Percentiles rank a stretch among this genome's conserved stretches.
Conservation (phyloP, 1,140 invertebrate species). For the Zaprionus camerounensis region DNA sequence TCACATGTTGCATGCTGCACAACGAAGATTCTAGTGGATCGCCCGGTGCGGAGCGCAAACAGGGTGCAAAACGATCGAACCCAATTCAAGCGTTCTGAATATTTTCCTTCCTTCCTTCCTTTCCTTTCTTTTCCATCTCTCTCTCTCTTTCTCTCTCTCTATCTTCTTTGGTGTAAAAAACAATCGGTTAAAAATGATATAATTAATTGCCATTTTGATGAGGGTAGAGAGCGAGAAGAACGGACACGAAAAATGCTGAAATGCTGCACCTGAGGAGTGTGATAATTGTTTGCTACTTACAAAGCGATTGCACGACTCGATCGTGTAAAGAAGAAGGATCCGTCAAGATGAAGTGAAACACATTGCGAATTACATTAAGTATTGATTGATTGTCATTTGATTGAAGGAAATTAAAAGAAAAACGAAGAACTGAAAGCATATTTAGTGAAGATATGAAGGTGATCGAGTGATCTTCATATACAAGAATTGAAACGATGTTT, state of each 20-base stretch:
- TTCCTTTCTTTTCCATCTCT: conserved; percentile 9
- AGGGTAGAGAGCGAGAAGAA: conserved; percentile 52
- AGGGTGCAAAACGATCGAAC: conserved; percentile 74
- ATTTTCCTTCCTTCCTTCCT: conserved; percentile 4
- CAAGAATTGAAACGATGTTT: not conserved
- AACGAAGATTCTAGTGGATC: conserved; percentile 63
- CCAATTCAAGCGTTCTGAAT: conserved; percentile 48
- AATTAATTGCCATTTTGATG: conserved; percentile 76
- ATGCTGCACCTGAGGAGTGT: conserved; percentile 68
- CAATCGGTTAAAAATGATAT: conserved; percentile 45
- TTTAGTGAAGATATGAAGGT: not conserved
- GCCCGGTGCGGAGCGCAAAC: conserved; percentile 45
- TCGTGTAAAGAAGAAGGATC: not conserved
- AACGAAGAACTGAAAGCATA: not conserved
- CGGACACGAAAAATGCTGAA: conserved; percentile 61
- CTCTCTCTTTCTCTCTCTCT: not conserved
- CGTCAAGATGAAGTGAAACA: not conserved
- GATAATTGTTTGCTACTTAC: conserved; percentile 25
- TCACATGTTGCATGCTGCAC: conserved; percentile 72
- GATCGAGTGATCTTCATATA: not conserved
- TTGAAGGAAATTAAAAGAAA: not conserved
- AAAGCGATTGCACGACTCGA: not conserved
- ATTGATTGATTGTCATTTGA: conserved; percentile 3
- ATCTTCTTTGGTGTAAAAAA: conserved; percentile 29
- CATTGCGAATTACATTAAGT: not conserved